Conservation (phyloP, 2,888 invertebrate species). For the Philaethria dido region DNA sequence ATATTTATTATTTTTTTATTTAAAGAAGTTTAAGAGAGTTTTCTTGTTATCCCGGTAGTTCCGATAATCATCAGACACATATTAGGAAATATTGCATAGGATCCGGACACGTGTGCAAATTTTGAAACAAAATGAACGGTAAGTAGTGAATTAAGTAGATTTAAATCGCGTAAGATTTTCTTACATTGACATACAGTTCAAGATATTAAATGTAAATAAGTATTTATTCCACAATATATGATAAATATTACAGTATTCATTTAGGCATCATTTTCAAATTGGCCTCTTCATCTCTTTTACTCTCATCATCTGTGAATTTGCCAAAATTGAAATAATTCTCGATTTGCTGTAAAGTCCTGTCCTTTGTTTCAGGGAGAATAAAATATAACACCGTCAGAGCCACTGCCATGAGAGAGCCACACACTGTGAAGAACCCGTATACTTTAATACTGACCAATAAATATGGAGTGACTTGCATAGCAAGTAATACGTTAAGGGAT, state of each 20-base stretch:
- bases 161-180: neutral
- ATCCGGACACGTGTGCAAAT: neutral
- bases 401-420: constrained; percentile 51
- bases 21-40: too few species aligned
- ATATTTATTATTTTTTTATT: too few species aligned
- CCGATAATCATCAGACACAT: neutral
- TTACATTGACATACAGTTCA: neutral
- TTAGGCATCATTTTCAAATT: constrained; percentile 47
- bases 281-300: constrained; percentile 49
- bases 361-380: constrained; percentile 54
- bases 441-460: constrained; percentile 55
- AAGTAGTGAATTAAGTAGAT: too few species aligned
- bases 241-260: constrained; percentile 14
- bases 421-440: constrained; percentile 63
- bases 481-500: constrained; percentile 52
- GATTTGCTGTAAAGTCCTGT: constrained; percentile 54
- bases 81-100: neutral
- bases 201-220: neutral
- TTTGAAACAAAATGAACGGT: neutral
- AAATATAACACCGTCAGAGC: constrained; percentile 47
- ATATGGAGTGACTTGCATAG: constrained; percentile 57
- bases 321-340: constrained; percentile 56
- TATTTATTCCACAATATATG: neutral
- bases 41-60: too few species aligned
- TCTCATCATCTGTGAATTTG: constrained; percentile 46